phyloP scores from a whole-genome alignment of 2,888 invertebrate species.

The Microctonus aethiopoides region DNA sequence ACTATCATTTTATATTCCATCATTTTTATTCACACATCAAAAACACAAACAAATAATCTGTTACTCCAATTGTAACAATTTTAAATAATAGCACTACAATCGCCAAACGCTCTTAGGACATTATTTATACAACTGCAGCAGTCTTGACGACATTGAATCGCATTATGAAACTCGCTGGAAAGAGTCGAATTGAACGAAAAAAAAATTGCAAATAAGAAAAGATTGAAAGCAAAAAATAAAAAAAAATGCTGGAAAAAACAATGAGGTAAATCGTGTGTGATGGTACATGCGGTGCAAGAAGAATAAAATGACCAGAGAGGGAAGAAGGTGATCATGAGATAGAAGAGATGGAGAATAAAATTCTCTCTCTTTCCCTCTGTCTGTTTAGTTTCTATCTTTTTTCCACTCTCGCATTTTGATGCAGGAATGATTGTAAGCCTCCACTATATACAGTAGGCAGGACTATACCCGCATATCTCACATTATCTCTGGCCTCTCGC shows the following conservation, averaged over 20 bases:
- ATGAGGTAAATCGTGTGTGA: not conserved
- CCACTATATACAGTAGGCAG: slow-evolving; percentile 41
- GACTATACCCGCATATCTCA: slow-evolving; percentile 52
- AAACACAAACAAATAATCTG: not conserved
- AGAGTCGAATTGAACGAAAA: too few species aligned
- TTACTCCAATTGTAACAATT: too few species aligned
- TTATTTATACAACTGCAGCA: too few species aligned
- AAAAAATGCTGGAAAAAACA: not conserved
- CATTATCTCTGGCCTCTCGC: slow-evolving; percentile 42
- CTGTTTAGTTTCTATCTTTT: slow-evolving; percentile 4
- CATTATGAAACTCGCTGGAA: too few species aligned
- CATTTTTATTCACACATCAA: not conserved
- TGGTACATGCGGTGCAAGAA: not conserved
- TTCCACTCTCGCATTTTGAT: too few species aligned
- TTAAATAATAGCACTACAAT: too few species aligned
- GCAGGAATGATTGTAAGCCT: not conserved
- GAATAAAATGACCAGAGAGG: not conserved
- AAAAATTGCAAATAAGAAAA: slow-evolving; percentile 11
- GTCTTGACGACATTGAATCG: too few species aligned
- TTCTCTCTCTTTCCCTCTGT: slow-evolving; percentile 8
- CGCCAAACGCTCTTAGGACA: too few species aligned
- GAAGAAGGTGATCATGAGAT: not conserved
- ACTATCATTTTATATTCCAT: not conserved
- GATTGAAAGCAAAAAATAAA: not conserved
- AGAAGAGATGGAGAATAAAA: slow-evolving; percentile 31